Base-by-base conservation (phyloP, 2,888 invertebrate genomes). In the Dendrolimus pini region DNA sequence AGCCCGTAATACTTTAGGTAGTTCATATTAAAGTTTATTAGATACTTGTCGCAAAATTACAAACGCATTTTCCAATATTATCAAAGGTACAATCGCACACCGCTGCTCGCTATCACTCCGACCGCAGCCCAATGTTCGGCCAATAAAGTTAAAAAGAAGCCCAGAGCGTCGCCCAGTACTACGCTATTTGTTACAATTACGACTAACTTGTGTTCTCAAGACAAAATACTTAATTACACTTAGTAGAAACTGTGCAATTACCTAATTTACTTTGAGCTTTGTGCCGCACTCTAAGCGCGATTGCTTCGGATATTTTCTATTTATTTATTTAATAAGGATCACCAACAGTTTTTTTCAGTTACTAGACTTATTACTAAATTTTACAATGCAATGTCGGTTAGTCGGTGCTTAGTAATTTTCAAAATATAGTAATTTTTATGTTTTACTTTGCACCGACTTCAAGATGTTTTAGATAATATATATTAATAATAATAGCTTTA, bases 201-300 rank as follows among this genome's bases (percentile, higher is more conserved):
- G 47, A 9, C 47, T 9, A 47, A 30, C 30, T 30, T 30, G 47
- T 47, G 47, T 47, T 47, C 47, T 47, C 47, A 47, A 60, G 55
- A 60, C 60, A 57, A 56, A 55, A 53, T 55, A 55, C 53, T 58
- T 18, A 8, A 41, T 41, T 53, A 52, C 7, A 13, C 30, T 7
- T 42, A 7, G 10, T 57, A 18, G 30, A 7, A 41, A n/a, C 10
- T 47, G 9, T 47, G 47, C 47, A 47, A 47, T 47, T 47, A 47
- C 12, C 47, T 47, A 47, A 47, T 47, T 47, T 10, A 47, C 47
- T 47, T 47, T 12, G 12, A 47, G 12, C 47, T 12, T 9, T 47
- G 47, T 47, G 12, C 47, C 12, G 12, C 12, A 0, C 12, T 8
- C 47, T 47, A 47, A 47, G 47, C 47, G 12, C 9, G 12, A 47